Evolutionary conservation across 2,797 vertebrate genomes (phyloP).

Genomic region (Epinephelus coioides): DNA sequence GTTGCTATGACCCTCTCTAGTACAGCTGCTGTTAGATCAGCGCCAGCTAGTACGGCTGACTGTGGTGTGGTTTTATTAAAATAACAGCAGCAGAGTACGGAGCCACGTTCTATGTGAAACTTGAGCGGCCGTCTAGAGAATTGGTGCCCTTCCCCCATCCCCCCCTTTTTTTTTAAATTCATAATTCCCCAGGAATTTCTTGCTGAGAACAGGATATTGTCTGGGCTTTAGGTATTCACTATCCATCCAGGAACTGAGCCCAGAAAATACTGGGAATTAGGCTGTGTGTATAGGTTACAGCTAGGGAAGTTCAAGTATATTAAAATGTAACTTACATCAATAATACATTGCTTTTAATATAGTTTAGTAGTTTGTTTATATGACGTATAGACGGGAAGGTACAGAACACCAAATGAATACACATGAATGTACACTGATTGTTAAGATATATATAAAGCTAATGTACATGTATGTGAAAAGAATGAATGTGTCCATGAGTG

Average conservation of each 20-base stretch:
- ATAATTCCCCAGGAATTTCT: conserved; percentile 76
- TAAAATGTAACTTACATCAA: conserved; percentile 9
- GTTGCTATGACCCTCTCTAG: conserved; percentile 50
- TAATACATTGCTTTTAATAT: neutral
- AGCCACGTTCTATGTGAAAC: conserved; percentile 71
- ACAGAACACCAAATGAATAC: neutral
- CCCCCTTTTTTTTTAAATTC: conserved; percentile 33
- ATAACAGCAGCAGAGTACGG: conserved; percentile 74
- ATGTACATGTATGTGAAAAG: neutral
- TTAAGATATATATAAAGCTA: neutral
- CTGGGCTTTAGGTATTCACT: conserved; percentile 66
- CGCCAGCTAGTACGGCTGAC: conserved; percentile 60
- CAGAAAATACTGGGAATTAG: conserved; percentile 51
- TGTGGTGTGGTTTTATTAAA: conserved; percentile 73
- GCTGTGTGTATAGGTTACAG: conserved; percentile 29
- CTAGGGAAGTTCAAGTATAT: conserved; percentile 1
- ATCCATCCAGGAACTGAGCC: conserved; percentile 52
- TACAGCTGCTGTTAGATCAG: conserved; percentile 67
- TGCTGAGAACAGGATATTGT: conserved; percentile 82
- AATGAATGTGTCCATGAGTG: neutral
- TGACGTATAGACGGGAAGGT: neutral
- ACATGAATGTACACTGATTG: neutral
- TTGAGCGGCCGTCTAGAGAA: conserved; percentile 51
- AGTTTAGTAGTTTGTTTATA: neutral
- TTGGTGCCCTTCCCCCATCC: conserved; percentile 41